phyloP scores from a whole-genome alignment of 2,797 vertebrate species.

The Syngnathus acus region DNA sequence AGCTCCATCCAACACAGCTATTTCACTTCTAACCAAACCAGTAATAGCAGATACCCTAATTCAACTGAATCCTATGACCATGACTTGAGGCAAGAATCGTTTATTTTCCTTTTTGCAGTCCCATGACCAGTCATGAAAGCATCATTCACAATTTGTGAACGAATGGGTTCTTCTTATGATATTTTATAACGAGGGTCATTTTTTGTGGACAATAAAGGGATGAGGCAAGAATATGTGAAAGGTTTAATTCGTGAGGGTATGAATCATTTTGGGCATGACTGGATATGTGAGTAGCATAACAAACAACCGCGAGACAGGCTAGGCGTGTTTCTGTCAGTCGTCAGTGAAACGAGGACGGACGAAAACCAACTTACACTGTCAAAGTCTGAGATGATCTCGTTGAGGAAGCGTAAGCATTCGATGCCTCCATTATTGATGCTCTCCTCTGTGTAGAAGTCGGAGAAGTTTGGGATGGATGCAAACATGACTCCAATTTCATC shows the following conservation, averaged over 20 bases:
- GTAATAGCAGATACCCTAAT: neutral
- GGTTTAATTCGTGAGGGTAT: neutral
- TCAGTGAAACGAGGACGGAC: no score
- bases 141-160: neutral
- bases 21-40: neutral
- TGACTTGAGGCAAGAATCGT: neutral
- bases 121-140: neutral
- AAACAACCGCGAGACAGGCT: no score
- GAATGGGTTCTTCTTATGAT: neutral
- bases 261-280: no score
- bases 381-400: slow-evolving; percentile 97
- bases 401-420: slow-evolving; percentile 93
- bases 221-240: neutral
- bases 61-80: neutral
- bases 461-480: slow-evolving; percentile 94
- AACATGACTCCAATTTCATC: slow-evolving; percentile 98
- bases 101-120: slow-evolving; percentile 1
- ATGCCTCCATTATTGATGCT: slow-evolving; percentile 97
- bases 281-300: no score
- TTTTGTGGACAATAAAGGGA: neutral
- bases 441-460: slow-evolving; percentile 96
- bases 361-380: slow-evolving; percentile 76
- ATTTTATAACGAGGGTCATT: neutral
- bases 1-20: no score
- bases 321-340: no score